Base-by-base conservation (phyloP, 1,140 invertebrate genomes). In the Chelonus insularis region DNA sequence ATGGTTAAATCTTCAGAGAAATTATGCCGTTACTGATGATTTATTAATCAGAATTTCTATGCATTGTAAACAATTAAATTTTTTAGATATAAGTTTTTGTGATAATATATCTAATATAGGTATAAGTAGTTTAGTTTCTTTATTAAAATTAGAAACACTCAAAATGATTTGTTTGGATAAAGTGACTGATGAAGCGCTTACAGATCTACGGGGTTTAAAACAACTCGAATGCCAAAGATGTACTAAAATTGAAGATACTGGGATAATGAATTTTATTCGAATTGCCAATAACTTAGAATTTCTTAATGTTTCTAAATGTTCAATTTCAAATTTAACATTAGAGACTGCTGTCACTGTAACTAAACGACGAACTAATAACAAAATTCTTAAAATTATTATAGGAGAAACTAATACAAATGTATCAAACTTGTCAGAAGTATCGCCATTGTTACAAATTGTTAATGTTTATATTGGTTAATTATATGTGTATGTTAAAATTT, bases 401-500 rank as follows among this genome's bases (percentile, higher is more conserved):
- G 72, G 70, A 1, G 52, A 51, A 21, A 75, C 71, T 3, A 36
- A 14, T 2, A 43, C 65, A 7, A 23, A 64, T 43, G 8, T 61
- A 2, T 51, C 20, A 5, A 25, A 62, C n/a, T 47, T 70, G n/a
- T 50, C 45, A 12, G 61, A 65, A 51, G 23, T 72, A 7, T 73
- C 74, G 0, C 75, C 74, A n/a, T 64, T 74, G 12, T 62, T 77
- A 7, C 72, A 73, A 50, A 68, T 76, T 29, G 55, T 77, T 4
- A 73, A 75, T 29, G 60, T 77, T 16, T n/a, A n/a, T n/a, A n/a
- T n/a, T n/a, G n/a, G n/a, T n/a, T n/a, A n/a, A n/a, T n/a, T n/a
- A n/a, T n/a, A n/a, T n/a, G 62, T 47, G 61, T 57, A 56, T 66
- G 71, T n/a, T n/a, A n/a, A n/a, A n/a, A n/a, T n/a, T n/a, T n/a